Evolutionary conservation across 2,113 vertebrate species (phyloP).

Genomic region (Egretta garzetta): DNA sequence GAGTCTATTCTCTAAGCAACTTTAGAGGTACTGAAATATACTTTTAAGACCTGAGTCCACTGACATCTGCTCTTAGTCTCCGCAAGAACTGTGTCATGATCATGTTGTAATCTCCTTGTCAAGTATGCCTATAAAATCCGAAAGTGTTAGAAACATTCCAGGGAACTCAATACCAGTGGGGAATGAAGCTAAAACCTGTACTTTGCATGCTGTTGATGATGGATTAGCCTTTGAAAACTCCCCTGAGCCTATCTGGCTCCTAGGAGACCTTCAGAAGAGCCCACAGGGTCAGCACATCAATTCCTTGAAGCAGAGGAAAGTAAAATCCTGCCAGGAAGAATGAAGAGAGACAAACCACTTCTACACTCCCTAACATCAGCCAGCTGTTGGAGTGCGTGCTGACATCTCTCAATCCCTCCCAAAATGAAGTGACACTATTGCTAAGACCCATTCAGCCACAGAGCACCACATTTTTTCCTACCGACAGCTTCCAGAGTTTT

Average conservation of each 20-base stretch:
- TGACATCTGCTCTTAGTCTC: slow-evolving; percentile 35
- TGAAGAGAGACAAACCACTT: neutral
- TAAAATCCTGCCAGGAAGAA: neutral
- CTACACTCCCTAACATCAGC: neutral
- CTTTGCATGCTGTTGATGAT: neutral
- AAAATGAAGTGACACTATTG: neutral
- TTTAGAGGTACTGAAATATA: slow-evolving; percentile 7
- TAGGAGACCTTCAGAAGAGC: neutral
- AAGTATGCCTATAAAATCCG: neutral
- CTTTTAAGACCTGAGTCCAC: slow-evolving; percentile 36
- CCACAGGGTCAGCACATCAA: neutral
- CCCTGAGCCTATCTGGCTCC: neutral
- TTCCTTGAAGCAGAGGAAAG: neutral
- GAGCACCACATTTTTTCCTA: neutral
- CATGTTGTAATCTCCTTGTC: slow-evolving; percentile 18
- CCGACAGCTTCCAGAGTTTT: neutral
- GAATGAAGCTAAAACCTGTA: slow-evolving; percentile 10
- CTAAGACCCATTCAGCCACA: neutral
- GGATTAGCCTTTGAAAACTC: neutral
- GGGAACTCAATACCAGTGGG: neutral
- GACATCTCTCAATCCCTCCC: neutral
- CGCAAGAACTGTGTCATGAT: slow-evolving; percentile 19
- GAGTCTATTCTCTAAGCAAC: neutral
- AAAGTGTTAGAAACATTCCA: slow-evolving; percentile 32
- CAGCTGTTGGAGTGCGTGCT: neutral